Conservation (phyloP, 2,888 invertebrate species). For the Oligia strigilis region DNA sequence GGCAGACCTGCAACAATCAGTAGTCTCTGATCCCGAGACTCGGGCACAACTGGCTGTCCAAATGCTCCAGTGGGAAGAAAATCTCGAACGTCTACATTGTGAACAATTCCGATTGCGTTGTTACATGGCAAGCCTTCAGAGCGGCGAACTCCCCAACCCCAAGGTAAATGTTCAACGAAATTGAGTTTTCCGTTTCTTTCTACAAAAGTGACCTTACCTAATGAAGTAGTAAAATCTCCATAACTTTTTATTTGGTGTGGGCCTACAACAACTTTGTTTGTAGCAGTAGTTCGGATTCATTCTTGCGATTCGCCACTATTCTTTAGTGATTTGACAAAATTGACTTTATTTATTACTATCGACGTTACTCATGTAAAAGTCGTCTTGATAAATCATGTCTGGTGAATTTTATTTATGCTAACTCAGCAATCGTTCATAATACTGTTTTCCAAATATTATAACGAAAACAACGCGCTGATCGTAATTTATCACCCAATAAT, state of each 20-base stretch:
- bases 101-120: conserved; percentile 99
- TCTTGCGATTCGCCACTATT: conserved; percentile 42
- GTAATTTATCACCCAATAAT: conserved; percentile 75
- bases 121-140: conserved; percentile 99
- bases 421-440: conserved; percentile 46
- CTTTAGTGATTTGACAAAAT: conserved; percentile 41
- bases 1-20: conserved; percentile 99
- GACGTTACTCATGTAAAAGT: conserved; percentile 26
- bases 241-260: conserved; percentile 62
- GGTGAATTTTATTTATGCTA: conserved; percentile 39
- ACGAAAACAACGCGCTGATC: conserved; percentile 59
- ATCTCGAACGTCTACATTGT: conserved; percentile 98
- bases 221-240: conserved; percentile 65
- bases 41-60: conserved; percentile 98
- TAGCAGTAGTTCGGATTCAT: conserved; percentile 42
- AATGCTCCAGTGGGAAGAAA: conserved; percentile 99
- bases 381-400: conserved; percentile 38
- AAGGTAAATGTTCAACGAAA: conserved; percentile 92
- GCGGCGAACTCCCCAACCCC: conserved; percentile 98
- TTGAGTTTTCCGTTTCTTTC: conserved; percentile 48
- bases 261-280: conserved; percentile 47
- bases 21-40: conserved; percentile 97
- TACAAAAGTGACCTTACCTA: conserved; percentile 61
- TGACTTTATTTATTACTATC: conserved; percentile 50
- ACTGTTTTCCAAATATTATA: conserved; percentile 48